phyloP scores from a whole-genome alignment of 2,888 invertebrate genomes.

The Latrodectus elegans region DNA sequence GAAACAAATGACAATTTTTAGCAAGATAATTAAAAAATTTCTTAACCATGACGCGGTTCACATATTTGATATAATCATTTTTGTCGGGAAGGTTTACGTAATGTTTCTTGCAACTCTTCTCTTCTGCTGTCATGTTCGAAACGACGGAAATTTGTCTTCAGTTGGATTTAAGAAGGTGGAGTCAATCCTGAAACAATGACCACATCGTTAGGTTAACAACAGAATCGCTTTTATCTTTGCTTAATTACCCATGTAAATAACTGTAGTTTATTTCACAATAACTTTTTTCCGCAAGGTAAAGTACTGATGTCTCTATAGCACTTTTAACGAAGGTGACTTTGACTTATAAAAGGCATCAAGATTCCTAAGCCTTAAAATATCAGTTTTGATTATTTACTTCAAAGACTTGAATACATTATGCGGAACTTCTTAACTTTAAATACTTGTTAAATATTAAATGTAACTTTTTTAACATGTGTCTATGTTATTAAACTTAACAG shows the following conservation, averaged over 20 bases:
- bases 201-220: constrained; percentile 14
- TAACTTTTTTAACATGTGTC: no score
- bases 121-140: constrained; percentile 11
- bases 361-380: no score
- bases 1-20: constrained; percentile 45
- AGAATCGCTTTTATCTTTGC: constrained; percentile 22
- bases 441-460: no score
- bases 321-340: no score
- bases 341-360: no score
- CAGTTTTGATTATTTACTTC: no score
- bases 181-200: constrained; percentile 28
- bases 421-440: no score
- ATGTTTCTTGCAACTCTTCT: constrained; percentile 1
- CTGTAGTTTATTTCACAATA: constrained; percentile 25
- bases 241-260: constrained; percentile 29
- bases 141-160: constrained; percentile 32
- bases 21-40: constrained; percentile 52
- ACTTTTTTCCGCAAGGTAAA: neutral
- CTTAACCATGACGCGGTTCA: constrained; percentile 17
- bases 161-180: constrained; percentile 24
- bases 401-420: no score
- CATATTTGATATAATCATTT: constrained; percentile 21
- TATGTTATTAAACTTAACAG: no score
- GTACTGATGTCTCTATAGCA: no score
- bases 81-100: constrained; percentile 29